Evolutionary conservation across 2,888 invertebrate genomes (phyloP).

Genomic region (Scaptomyza parva): DNA sequence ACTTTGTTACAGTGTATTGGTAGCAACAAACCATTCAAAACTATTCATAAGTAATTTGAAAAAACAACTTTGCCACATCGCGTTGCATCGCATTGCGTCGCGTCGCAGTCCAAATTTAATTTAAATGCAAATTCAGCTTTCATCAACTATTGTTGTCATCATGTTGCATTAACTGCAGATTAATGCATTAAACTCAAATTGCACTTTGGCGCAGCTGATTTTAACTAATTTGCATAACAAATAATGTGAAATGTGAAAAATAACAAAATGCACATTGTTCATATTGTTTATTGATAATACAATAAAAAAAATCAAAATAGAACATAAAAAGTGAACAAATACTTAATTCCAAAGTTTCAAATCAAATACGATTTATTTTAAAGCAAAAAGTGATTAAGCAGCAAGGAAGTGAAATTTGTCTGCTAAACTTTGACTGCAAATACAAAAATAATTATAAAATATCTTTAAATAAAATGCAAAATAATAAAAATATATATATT

Average conservation of each 20-base stretch:
- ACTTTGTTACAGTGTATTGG: background rate
- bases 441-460: too few relatives aligned
- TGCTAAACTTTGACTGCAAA: too few relatives aligned
- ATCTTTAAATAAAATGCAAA: too few relatives aligned
- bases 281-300: background rate
- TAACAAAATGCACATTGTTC: background rate
- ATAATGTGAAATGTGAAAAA: background rate
- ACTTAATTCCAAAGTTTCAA: background rate
- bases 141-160: constrained; percentile 31
- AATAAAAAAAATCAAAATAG: background rate
- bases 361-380: background rate
- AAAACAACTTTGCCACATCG: constrained; percentile 19
- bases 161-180: constrained; percentile 29
- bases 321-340: background rate
- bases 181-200: constrained; percentile 16
- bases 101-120: constrained; percentile 4
- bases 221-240: constrained; percentile 28
- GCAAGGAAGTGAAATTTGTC: too few relatives aligned
- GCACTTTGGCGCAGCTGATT: constrained; percentile 18
- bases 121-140: constrained; percentile 29
- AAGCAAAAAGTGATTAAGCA: too few relatives aligned
- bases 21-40: constrained; percentile 7
- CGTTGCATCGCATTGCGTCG: background rate
- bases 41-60: constrained; percentile 27
- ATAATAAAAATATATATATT: too few relatives aligned